Evolutionary conservation across 1,140 invertebrate genomes (phyloP).

Genomic region (Andrena cerasifolii): DNA sequence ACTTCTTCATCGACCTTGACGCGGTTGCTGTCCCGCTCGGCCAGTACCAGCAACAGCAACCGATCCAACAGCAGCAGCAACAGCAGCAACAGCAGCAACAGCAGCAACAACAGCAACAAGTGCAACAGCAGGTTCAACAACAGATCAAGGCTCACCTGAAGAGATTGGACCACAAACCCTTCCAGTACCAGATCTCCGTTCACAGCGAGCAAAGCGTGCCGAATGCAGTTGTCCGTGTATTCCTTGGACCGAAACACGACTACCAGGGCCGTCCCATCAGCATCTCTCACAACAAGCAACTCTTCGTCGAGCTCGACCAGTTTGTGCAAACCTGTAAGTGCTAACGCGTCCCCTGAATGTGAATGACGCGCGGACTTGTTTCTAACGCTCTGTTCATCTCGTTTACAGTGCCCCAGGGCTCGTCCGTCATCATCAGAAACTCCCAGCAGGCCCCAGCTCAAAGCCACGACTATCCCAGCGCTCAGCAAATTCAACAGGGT

Average conservation of each 20-base stretch:
- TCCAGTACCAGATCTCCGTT: slow-evolving; percentile 83
- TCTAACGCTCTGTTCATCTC: slow-evolving; percentile 31
- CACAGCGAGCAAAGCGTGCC: slow-evolving; percentile 77
- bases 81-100: slow-evolving; percentile 59
- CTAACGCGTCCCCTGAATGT: neutral
- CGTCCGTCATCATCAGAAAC: slow-evolving; percentile 86
- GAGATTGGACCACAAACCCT: slow-evolving; percentile 86
- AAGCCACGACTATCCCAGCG: slow-evolving; percentile 85
- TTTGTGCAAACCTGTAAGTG: slow-evolving; percentile 84
- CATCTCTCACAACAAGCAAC: slow-evolving; percentile 84
- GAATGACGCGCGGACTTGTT: neutral
- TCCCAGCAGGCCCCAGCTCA: slow-evolving; percentile 86
- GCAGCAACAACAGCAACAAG: slow-evolving; percentile 42
- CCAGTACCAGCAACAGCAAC: slow-evolving; percentile 19
- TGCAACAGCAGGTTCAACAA: slow-evolving; percentile 67
- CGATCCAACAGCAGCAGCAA: slow-evolving; percentile 64
- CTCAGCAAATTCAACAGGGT: slow-evolving; percentile 83
- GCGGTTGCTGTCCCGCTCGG: slow-evolving; percentile 56
- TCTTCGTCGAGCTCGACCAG: slow-evolving; percentile 87
- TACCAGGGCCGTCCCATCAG: slow-evolving; percentile 82
- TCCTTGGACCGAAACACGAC: slow-evolving; percentile 84
- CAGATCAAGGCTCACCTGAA: slow-evolving; percentile 76
- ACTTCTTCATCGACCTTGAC: slow-evolving; percentile 83
- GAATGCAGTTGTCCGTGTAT: slow-evolving; percentile 82
- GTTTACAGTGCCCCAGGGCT: slow-evolving; percentile 83